These are phyloP conservation scores for Catharus minimus DNA, from an alignment of 2,113 vertebrate genomes.

Conservation along the genomic window DNA sequence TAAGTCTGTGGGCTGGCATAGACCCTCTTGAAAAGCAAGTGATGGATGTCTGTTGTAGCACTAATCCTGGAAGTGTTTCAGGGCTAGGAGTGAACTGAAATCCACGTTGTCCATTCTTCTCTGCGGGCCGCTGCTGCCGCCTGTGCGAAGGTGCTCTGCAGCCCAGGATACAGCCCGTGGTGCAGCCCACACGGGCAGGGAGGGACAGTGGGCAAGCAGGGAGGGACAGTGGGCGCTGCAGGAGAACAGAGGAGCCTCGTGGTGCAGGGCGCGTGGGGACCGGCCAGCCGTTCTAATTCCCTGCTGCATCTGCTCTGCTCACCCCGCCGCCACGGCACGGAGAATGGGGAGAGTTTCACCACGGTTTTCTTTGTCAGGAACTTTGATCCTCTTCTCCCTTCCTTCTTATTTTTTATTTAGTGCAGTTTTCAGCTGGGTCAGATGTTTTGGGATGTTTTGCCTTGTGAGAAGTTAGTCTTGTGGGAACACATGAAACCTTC, in stretches of 20 bases:
- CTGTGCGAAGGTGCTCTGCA: neutral
- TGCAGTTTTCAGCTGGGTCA: neutral
- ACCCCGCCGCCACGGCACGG: fast-evolving
- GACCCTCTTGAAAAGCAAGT: neutral
- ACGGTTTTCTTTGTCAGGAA: constrained; percentile 34
- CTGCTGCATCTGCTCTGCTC: neutral
- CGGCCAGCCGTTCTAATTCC: constrained; percentile 36
- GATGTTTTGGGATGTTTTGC: neutral
- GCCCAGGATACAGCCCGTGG: neutral
- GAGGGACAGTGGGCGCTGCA: neutral
- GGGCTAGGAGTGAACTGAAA: neutral
- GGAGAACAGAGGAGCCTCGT: constrained; percentile 47
- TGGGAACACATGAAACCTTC: neutral
- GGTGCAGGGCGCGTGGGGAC: neutral
- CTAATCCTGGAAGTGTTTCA: neutral
- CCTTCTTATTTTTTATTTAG: neutral
- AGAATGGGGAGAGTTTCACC: neutral
- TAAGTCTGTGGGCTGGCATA: neutral
- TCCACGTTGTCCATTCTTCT: neutral
- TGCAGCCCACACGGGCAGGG: neutral
- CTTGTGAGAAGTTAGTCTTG: neutral
- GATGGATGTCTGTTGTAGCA: neutral
- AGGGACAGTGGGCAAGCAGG: neutral
- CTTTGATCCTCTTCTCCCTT: neutral
- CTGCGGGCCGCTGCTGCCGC: fast-evolving